Percentiles rank a stretch among this genome's conserved stretches.
Conservation (phyloP, 2,797 vertebrate species). For the Onychomys leucogaster region DNA sequence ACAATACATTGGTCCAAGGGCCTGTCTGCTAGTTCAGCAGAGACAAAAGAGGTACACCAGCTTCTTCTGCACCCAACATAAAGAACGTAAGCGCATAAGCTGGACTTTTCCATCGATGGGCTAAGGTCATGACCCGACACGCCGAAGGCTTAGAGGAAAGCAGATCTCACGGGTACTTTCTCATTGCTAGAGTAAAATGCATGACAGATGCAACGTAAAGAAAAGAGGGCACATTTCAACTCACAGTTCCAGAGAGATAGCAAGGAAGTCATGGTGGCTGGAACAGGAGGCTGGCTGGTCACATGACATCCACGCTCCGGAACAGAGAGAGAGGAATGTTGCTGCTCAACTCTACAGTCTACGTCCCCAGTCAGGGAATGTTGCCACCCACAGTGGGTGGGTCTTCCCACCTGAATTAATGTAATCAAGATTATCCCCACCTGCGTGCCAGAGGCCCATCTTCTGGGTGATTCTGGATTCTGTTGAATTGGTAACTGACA, state of each 20-base stretch:
- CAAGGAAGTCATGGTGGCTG: neutral
- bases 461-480: neutral
- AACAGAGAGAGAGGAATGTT: neutral
- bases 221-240: neutral
- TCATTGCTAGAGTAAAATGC: neutral
- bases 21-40: neutral
- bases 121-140: neutral
- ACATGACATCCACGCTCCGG: neutral
- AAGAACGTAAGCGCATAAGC: neutral
- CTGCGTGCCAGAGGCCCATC: neutral
- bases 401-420: neutral
- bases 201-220: neutral
- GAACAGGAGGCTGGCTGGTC: neutral
- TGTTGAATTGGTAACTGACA: neutral
- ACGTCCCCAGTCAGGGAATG: neutral
- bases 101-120: neutral
- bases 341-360: too few relatives aligned
- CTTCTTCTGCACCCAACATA: neutral
- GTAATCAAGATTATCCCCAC: neutral
- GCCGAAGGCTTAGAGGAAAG: neutral
- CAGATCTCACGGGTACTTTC: neutral
- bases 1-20: neutral
- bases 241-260: neutral
- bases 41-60: fast-evolving
- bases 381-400: neutral